phyloP scores from a whole-genome alignment of 2,113 vertebrate species.

The Carassius gibelio region DNA sequence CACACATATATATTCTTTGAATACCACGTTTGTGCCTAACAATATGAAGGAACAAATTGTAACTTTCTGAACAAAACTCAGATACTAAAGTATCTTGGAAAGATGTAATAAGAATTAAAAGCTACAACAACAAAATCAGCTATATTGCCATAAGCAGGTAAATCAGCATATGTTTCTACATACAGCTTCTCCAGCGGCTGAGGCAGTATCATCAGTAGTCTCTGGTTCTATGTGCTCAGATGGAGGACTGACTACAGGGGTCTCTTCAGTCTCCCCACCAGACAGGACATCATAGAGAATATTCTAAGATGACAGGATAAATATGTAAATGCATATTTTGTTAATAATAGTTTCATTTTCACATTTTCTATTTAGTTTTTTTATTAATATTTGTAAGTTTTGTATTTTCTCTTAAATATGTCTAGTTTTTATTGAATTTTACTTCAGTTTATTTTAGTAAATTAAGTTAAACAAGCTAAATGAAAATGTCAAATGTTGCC shows the following conservation, averaged over 20 bases:
- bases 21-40: too few species aligned
- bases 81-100: background rate
- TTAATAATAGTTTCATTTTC: background rate
- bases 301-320: slow-evolving; percentile 35
- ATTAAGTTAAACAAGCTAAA: too few species aligned
- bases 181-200: background rate
- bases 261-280: background rate
- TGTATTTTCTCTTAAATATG: background rate
- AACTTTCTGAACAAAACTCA: background rate
- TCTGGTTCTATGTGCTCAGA: background rate
- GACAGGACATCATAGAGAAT: background rate
- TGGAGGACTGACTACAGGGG: slow-evolving; percentile 12
- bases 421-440: too few species aligned
- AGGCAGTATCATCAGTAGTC: background rate
- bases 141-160: background rate
- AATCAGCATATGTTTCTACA: background rate
- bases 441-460: too few species aligned
- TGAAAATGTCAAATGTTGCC: too few species aligned
- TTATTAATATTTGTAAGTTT: background rate
- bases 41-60: background rate
- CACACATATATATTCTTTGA: too few species aligned
- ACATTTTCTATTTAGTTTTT: background rate
- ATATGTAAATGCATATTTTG: background rate
- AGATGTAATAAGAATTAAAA: background rate
- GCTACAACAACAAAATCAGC: background rate